Percentiles rank a stretch among this genome's conserved stretches.
phyloP scores from a whole-genome alignment of 1,140 invertebrate species.

The Drosophila suzukii region DNA sequence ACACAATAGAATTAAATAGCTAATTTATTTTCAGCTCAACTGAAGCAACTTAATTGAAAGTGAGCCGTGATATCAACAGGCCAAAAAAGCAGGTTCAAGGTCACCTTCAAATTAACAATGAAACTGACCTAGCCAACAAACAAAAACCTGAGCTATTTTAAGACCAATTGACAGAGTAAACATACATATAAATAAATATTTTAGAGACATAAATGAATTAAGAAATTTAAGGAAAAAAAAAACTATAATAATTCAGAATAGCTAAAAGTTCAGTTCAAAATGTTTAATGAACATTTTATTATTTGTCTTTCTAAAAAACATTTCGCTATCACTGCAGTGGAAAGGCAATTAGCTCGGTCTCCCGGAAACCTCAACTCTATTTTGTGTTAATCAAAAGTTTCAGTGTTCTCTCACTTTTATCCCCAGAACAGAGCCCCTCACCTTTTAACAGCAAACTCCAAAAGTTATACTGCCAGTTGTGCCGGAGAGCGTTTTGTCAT shows the following conservation, averaged over 20 bases:
- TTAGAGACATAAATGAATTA: neutral
- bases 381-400: constrained; percentile 71
- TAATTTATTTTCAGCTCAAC: neutral
- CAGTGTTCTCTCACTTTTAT: constrained; percentile 1
- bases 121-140: constrained; percentile 34
- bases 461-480: constrained; percentile 36
- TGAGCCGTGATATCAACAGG: neutral
- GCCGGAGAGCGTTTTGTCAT: constrained; percentile 46
- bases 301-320: constrained; percentile 5
- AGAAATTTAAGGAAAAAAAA: neutral
- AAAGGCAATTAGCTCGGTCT: constrained; percentile 54
- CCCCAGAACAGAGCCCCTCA: constrained; percentile 5
- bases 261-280: neutral
- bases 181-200: neutral
- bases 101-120: neutral
- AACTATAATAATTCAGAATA: neutral
- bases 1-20: constrained; percentile 9
- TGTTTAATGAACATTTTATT: constrained; percentile 2
- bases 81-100: neutral
- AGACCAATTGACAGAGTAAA: neutral
- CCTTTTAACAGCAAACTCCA: constrained; percentile 4
- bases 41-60: constrained; percentile 22
- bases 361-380: constrained; percentile 45
- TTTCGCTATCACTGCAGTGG: constrained; percentile 18
- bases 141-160: neutral